Base-by-base conservation (phyloP, 2,113 vertebrate genomes). In the Callipepla squamata region DNA sequence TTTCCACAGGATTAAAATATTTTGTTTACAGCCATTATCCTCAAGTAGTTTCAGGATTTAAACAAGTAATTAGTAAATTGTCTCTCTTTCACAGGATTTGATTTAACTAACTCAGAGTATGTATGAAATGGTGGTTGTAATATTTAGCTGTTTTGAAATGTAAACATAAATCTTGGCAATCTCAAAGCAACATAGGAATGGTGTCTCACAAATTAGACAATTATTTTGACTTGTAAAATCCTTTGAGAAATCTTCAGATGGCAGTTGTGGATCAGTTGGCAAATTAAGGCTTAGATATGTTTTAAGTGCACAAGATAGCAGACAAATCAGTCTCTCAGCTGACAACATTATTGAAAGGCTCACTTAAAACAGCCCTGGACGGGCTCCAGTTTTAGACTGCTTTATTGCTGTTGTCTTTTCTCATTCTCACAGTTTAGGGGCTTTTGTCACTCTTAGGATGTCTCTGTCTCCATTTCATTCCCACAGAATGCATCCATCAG, bases 51-150 rank as follows among this genome's bases (percentile, higher is more conserved):
- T 40, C 25, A 55, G 30, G 40, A 38, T 78, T 87, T 66, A 44
- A 89, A 55, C 13, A 80, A 80, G 57, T 80, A 51, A 90, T 93
- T 85, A 75, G 21, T 45, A 62, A 94, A 87, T 87, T 91, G 20
- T 73, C 8, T 72, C 7, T 19, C 7, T 85, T 20, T 58, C 76
- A 83, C 19, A 85, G 28, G 47, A 51, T 80, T 88, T 51, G 36
- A 81, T 89, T 80, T 80, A 90, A 67, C 19, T 13, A 75, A 40
- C 22, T 85, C 13, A 69, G 42, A 59, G 76, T 85, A 38, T 23
- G 4, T 44, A 40, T 38, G 19, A 83, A 84, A 75, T 66, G 5
- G 12, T 80, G 28, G 45, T n/a, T 80, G 48, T 10, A 78, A 32
- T 70, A 85, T 86, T 95, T 77, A 74, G 21, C 25, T 85, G 16